A percentile compares a stretch with the other conserved stretches of the same genome.
phyloP scores from a whole-genome alignment of 1,140 invertebrate genomes.

The Drosophila prosaltans region DNA sequence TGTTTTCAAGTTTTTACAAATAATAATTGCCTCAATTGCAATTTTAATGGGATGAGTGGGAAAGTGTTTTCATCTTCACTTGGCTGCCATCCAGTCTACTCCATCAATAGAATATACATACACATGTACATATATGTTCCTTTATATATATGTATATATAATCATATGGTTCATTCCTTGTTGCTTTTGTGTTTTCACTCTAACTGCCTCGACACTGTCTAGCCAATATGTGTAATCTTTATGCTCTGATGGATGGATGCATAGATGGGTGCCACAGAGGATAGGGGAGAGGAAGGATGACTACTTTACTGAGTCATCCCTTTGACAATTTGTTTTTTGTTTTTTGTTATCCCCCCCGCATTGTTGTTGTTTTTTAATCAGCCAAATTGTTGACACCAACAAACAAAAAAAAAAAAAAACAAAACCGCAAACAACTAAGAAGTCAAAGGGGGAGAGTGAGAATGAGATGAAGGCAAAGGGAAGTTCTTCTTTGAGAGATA shows the following conservation, averaged over 20 bases:
- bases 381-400: conserved; percentile 74
- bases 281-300: conserved; percentile 19
- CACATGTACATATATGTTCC: neutral
- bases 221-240: conserved; percentile 54
- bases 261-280: conserved; percentile 49
- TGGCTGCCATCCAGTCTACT: conserved; percentile 74
- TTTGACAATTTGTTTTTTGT: conserved; percentile 10
- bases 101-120: neutral
- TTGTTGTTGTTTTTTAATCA: conserved; percentile 69
- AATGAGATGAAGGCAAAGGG: neutral
- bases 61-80: conserved; percentile 24
- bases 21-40: conserved; percentile 8
- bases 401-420: conserved; percentile 67
- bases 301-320: conserved; percentile 59
- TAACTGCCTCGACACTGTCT: conserved; percentile 32
- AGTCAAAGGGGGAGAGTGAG: conserved; percentile 26
- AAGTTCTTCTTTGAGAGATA: conserved; percentile 41
- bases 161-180: conserved; percentile 9
- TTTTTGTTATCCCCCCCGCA: neutral
- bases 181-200: conserved; percentile 12
- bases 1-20: no score
- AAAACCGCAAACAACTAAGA: conserved; percentile 55
- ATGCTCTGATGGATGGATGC: conserved; percentile 34
- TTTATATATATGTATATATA: neutral
- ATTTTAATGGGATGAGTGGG: conserved; percentile 6